Base-by-base conservation (phyloP, 2,888 invertebrate genomes). In the Hyppa rectilinea region DNA sequence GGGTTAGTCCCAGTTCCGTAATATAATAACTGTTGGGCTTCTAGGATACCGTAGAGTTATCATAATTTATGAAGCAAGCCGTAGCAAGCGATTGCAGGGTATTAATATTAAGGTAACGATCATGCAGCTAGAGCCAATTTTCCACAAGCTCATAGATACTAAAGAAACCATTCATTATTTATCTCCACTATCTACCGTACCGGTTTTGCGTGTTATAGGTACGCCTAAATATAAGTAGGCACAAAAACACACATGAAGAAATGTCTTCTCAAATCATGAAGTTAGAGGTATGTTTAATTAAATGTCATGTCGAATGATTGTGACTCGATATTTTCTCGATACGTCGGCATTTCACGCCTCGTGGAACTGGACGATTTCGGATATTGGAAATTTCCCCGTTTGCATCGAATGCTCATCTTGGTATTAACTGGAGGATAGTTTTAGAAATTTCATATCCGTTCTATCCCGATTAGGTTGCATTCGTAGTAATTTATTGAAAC, bases 271-370 rank as follows among this genome's bases (percentile, higher is more conserved):
- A 55, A 49, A 60, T 75, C 73, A 12, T 17, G 20, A 62, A 58
- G 61, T 45, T 26, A 23, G 34, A 76, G 23, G 17, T 47, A 26
- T 6, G 58, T 72, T 40, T 55, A 65, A 75, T 67, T 67, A n/a
- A 52, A 80, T 72, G 75, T 66, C 76, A 66, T 66, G 40, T 56
- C 60, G 34, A 64, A 73, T 61, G 67, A 74, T 67, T 55, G 63
- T 31, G 38, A 69, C 12, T 63, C 34, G 63, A 80, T 80, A 71
- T 78, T 75, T 79, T 71, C 58, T 49, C 52, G 58, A 61, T 58
- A 67, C 49, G 49, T 61, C 47, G 36, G 55, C 20, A 80, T 80
- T 71, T 75, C 76, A 81, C 77, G 73, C 62, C 29, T 59, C 77
- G 62, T 31, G 55, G 14, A 59, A 66, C 72, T 49, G 55, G 63